A percentile compares a stretch with the other conserved stretches of the same genome.
These are phyloP conservation scores for Catostomus latipinnis DNA, from an alignment of 2,797 vertebrate genomes.

Conservation along the genomic window DNA sequence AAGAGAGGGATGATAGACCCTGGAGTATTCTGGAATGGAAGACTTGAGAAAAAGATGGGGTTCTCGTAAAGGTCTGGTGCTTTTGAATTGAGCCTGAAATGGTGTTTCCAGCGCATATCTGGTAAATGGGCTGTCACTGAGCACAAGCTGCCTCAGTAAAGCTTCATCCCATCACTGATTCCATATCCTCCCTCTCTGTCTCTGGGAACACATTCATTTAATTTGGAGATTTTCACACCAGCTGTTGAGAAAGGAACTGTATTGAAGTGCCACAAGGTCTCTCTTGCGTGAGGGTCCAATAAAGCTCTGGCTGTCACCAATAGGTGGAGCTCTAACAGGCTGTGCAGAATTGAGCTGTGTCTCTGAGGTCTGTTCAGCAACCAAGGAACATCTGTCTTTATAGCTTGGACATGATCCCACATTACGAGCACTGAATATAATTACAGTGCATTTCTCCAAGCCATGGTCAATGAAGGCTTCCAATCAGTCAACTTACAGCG, in stretches of 20 bases:
- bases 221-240: slow-evolving; percentile 19
- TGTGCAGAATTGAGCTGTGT: neutral
- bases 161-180: neutral
- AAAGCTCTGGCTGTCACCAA: slow-evolving; percentile 24
- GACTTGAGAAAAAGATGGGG: neutral
- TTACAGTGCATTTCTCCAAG: slow-evolving; percentile 67
- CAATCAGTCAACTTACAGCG: slow-evolving; percentile 70
- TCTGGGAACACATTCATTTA: neutral
- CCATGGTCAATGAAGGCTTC: slow-evolving; percentile 57
- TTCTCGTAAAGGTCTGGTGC: slow-evolving; percentile 25
- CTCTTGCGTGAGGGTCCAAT: neutral
- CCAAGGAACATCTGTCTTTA: slow-evolving; percentile 52
- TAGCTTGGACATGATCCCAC: slow-evolving; percentile 47
- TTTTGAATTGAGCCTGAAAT: slow-evolving; percentile 22
- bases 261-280: neutral
- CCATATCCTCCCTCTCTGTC: neutral
- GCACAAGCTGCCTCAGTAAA: slow-evolving; percentile 12
- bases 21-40: slow-evolving; percentile 6
- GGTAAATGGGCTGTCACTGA: slow-evolving; percentile 16
- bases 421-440: slow-evolving; percentile 66
- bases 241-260: slow-evolving; percentile 1
- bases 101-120: slow-evolving; percentile 2
- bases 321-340: slow-evolving; percentile 52
- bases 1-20: slow-evolving; percentile 13
- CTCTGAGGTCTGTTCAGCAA: slow-evolving; percentile 3